Conservation (phyloP, 2,113 vertebrate genomes). For the Litocranius walleri region DNA sequence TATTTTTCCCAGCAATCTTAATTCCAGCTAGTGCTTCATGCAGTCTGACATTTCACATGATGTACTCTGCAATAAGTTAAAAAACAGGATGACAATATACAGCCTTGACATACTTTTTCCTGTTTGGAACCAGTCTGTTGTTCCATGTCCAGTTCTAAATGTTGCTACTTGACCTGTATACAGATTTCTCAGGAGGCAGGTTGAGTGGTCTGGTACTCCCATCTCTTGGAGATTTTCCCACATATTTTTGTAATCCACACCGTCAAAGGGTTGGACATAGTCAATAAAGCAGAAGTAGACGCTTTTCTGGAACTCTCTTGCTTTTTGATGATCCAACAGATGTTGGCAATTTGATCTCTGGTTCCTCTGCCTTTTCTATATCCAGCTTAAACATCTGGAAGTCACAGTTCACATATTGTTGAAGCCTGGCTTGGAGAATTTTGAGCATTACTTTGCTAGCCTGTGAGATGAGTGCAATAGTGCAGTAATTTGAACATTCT, state of each 20-base stretch:
- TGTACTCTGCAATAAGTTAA: background rate
- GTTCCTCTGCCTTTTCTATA: background rate
- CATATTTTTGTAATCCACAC: background rate
- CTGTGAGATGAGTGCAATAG: background rate
- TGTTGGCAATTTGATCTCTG: background rate
- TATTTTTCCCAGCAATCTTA: background rate
- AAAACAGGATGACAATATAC: background rate
- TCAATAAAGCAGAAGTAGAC: background rate
- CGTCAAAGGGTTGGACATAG: background rate
- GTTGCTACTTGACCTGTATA: background rate
- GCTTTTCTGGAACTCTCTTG: background rate
- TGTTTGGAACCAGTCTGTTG: background rate
- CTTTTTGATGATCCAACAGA: background rate
- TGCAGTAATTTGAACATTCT: fast-evolving
- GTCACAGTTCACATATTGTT: background rate
- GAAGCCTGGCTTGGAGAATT: background rate
- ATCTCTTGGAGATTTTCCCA: fast-evolving
- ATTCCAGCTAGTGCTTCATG: background rate
- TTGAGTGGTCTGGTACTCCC: background rate
- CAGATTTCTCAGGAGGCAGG: background rate
- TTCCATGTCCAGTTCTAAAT: background rate
- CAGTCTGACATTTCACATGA: background rate
- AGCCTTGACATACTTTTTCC: background rate
- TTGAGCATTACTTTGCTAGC: background rate
- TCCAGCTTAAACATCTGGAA: background rate